phyloP scores from a whole-genome alignment of 2,888 invertebrate species.

The Chironomus riparius region DNA sequence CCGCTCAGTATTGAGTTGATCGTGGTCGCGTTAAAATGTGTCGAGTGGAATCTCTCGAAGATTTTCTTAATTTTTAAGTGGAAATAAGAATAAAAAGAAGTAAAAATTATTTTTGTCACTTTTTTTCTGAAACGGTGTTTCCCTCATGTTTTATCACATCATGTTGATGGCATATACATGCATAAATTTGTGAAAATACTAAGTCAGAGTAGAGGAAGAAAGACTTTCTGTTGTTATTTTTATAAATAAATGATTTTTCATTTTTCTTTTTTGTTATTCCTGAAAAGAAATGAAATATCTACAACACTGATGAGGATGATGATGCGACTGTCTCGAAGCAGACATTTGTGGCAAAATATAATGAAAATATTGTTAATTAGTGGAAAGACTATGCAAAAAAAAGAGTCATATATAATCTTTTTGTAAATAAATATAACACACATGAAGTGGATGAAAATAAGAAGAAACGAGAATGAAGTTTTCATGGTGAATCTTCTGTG shows the following conservation, averaged over 20 bases:
- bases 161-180: background rate
- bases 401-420: background rate
- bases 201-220: background rate
- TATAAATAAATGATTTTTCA: background rate
- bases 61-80: background rate
- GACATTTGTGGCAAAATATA: background rate
- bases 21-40: constrained; percentile 17
- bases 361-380: background rate
- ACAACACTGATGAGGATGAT: background rate
- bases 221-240: background rate
- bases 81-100: background rate
- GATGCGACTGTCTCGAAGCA: background rate
- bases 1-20: constrained; percentile 20
- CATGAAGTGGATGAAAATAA: no score
- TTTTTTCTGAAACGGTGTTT: background rate
- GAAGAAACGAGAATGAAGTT: no score
- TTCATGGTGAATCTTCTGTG: no score
- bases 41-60: background rate
- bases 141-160: background rate
- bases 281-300: background rate
- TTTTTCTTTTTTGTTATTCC: background rate
- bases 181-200: background rate
- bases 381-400: background rate
- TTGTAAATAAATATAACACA: no score
- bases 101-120: constrained; percentile 8